Conservation (phyloP, 2,888 invertebrate genomes). For the Ypsolopha sequella region DNA sequence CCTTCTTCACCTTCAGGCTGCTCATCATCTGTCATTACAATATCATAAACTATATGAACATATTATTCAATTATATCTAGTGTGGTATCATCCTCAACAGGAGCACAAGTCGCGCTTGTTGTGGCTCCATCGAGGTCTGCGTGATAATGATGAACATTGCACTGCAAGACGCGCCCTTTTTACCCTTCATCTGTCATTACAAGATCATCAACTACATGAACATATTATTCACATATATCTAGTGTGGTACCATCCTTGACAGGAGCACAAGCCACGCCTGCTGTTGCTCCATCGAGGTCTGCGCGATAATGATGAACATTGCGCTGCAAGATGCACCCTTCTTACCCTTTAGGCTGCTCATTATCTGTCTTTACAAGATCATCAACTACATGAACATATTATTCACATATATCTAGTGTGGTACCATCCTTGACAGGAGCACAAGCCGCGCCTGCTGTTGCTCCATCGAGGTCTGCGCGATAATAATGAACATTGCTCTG, state of each 20-base stretch:
- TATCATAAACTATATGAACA: slow-evolving; percentile 94
- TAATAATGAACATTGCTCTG: slow-evolving; percentile 87
- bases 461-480: slow-evolving; percentile 90
- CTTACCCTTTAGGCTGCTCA: slow-evolving; percentile 84
- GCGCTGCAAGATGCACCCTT: slow-evolving; percentile 90
- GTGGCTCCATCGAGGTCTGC: slow-evolving; percentile 90
- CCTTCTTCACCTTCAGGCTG: slow-evolving; percentile 87
- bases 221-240: slow-evolving; percentile 96
- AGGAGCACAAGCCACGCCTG: slow-evolving; percentile 45
- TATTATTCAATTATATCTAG: slow-evolving; percentile 78
- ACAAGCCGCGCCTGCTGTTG: slow-evolving; percentile 76
- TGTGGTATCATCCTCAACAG: slow-evolving; percentile 58
- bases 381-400: slow-evolving; percentile 96
- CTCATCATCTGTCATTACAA: slow-evolving; percentile 89
- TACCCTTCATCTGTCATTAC: slow-evolving; percentile 89
- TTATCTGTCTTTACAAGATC: slow-evolving; percentile 89
- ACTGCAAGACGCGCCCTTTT: slow-evolving; percentile 88
- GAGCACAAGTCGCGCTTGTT: slow-evolving; percentile 73
- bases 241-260: slow-evolving; percentile 69
- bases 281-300: slow-evolving; percentile 90
- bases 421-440: no score
- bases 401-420: no score
- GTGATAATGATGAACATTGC: slow-evolving; percentile 90
- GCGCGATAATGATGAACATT: slow-evolving; percentile 84
- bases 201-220: slow-evolving; percentile 95